A percentile compares a stretch with the other conserved stretches of the same genome.
These are phyloP conservation scores for Ichneumon xanthorius DNA, from an alignment of 2,888 invertebrate species.

Conservation along the genomic window DNA sequence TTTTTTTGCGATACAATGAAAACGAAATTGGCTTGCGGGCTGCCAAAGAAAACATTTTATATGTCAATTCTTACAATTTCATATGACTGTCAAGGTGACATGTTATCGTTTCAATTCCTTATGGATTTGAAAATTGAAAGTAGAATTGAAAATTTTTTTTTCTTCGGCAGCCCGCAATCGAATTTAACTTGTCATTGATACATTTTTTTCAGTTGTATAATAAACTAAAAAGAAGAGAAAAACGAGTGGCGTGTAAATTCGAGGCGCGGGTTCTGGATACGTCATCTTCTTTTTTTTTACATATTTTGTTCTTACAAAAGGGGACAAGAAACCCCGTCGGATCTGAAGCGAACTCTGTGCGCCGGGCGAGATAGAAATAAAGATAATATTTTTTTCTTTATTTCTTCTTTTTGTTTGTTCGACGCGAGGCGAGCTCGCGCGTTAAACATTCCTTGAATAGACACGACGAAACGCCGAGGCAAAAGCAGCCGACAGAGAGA, in stretches of 20 bases:
- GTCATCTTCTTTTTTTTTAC: neutral
- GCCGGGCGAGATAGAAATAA: constrained; percentile 68
- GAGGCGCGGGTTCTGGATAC: neutral
- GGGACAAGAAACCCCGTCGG: constrained; percentile 74
- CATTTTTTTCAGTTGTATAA: too few relatives aligned
- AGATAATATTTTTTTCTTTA: constrained; percentile 31
- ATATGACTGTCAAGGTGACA: too few relatives aligned
- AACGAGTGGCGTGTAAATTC: neutral
- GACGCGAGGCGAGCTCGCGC: constrained; percentile 70
- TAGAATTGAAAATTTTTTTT: too few relatives aligned
- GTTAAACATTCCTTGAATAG: constrained; percentile 81
- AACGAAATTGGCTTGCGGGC: neutral
- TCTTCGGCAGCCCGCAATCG: too few relatives aligned
- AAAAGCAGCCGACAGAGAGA: constrained; percentile 47
- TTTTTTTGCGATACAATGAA: too few relatives aligned
- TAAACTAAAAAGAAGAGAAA: neutral
- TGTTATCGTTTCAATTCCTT: too few relatives aligned
- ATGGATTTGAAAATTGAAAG: too few relatives aligned
- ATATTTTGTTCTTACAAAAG: neutral
- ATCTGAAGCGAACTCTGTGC: constrained; percentile 77
- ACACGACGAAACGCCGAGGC: constrained; percentile 67
- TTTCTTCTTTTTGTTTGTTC: constrained; percentile 29
- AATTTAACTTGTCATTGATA: too few relatives aligned
- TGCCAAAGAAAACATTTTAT: neutral
- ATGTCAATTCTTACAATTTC: neutral